These are phyloP conservation scores for Forbesichthys agassizii DNA, from an alignment of 2,113 vertebrate genomes.

Conservation along the genomic window DNA sequence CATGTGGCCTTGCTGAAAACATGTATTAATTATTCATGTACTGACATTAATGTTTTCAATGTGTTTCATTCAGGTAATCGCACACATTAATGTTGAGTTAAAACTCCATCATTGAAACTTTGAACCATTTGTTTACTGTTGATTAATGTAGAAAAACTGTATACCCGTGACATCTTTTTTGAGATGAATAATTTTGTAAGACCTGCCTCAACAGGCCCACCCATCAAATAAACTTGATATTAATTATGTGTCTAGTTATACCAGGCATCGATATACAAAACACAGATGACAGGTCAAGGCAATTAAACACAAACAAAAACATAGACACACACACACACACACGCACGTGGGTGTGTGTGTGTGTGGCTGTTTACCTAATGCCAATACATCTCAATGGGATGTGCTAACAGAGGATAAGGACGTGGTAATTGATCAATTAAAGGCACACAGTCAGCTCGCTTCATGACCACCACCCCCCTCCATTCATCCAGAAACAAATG, in stretches of 20 bases:
- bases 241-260: constrained; percentile 47
- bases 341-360: neutral
- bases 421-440: constrained; percentile 60
- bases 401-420: constrained; percentile 55
- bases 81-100: no score
- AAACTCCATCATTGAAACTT: no score
- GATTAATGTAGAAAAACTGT: no score
- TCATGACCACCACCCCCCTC: constrained; percentile 14
- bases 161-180: no score
- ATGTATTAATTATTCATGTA: no score
- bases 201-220: neutral
- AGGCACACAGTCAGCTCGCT: constrained; percentile 34
- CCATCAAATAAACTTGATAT: constrained; percentile 36
- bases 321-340: neutral
- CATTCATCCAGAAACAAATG: constrained; percentile 47
- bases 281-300: constrained; percentile 42
- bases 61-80: no score
- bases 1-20: no score
- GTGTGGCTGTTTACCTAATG: constrained; percentile 55
- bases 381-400: constrained; percentile 71
- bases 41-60: no score
- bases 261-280: constrained; percentile 32
- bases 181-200: no score
- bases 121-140: no score
- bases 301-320: constrained; percentile 40